These are phyloP conservation scores for Podarcis cretensis DNA, from an alignment of 2,113 vertebrate species.

Conservation along the genomic window DNA sequence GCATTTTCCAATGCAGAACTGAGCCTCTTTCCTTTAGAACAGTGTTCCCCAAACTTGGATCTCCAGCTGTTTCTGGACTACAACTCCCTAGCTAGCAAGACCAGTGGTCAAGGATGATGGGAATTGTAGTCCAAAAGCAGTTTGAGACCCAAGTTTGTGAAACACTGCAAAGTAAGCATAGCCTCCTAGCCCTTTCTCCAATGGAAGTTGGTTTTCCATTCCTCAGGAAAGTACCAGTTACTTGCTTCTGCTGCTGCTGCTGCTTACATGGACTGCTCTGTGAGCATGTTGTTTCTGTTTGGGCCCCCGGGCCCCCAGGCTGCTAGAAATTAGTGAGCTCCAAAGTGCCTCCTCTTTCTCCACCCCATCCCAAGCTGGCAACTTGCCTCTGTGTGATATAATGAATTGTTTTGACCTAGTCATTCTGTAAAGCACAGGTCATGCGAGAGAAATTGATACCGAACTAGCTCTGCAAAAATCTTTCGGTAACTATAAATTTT, in stretches of 20 bases:
- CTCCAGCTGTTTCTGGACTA: too few relatives aligned
- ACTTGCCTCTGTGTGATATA: slow-evolving; percentile 21
- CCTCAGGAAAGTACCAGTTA: neutral
- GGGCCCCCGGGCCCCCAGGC: slow-evolving; percentile 36
- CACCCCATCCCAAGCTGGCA: slow-evolving; percentile 27
- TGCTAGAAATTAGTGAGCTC: neutral
- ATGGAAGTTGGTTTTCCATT: neutral
- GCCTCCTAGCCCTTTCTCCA: slow-evolving; percentile 19
- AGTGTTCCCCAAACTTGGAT: too few relatives aligned
- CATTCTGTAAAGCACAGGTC: slow-evolving; percentile 5
- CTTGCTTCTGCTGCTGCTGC: too few relatives aligned
- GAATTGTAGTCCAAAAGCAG: too few relatives aligned
- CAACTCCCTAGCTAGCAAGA: too few relatives aligned
- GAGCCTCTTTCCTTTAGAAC: neutral
- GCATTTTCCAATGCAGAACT: neutral
- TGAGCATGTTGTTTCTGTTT: neutral
- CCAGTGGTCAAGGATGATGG: too few relatives aligned
- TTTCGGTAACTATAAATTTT: slow-evolving; percentile 1
- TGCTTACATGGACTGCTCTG: too few relatives aligned
- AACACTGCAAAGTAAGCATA: neutral
- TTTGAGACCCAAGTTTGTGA: too few relatives aligned
- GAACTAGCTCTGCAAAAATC: slow-evolving; percentile 25
- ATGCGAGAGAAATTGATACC: slow-evolving; percentile 25
- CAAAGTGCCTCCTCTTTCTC: neutral
- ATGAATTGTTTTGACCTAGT: slow-evolving; percentile 11